These are phyloP conservation scores for Leuctra nigra DNA, from an alignment of 2,888 invertebrate species.

Conservation along the genomic window DNA sequence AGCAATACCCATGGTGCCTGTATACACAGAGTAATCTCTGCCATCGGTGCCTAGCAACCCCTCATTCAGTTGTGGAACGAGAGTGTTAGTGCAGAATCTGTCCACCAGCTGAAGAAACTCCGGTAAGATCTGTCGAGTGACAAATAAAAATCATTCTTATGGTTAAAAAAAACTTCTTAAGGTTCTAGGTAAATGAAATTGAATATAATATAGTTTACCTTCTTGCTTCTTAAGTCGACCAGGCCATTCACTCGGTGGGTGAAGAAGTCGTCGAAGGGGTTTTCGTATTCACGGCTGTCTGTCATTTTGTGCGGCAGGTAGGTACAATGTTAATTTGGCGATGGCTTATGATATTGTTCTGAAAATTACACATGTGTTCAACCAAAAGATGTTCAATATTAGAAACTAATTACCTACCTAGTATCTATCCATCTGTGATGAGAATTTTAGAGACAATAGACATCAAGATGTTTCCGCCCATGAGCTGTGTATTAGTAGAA, in stretches of 20 bases:
- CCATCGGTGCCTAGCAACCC: constrained; percentile 27
- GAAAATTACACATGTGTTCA: too few relatives aligned
- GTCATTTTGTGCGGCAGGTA: too few relatives aligned
- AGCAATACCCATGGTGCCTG: constrained; percentile 66
- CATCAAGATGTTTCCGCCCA: too few relatives aligned
- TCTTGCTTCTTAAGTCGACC: constrained; percentile 17
- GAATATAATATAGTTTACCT: constrained; percentile 17
- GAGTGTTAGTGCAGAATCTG: not conserved
- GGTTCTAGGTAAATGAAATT: not conserved
- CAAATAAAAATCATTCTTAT: too few relatives aligned
- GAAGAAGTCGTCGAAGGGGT: constrained; percentile 24
- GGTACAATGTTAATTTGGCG: too few relatives aligned
- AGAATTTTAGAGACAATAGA: too few relatives aligned
- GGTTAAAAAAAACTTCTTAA: not conserved
- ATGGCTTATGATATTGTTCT: too few relatives aligned
- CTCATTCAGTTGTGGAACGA: constrained; percentile 15
- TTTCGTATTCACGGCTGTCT: constrained; percentile 21
- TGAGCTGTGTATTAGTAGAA: too few relatives aligned
- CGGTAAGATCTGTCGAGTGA: constrained; percentile 17
- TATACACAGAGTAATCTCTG: constrained; percentile 62
- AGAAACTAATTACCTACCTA: too few relatives aligned
- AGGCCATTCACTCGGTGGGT: constrained; percentile 19
- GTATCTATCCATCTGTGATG: too few relatives aligned
- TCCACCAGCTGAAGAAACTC: constrained; percentile 21
- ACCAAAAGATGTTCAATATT: too few relatives aligned